phyloP scores from a whole-genome alignment of 2,113 vertebrate genomes.

The Daubentonia madagascariensis region DNA sequence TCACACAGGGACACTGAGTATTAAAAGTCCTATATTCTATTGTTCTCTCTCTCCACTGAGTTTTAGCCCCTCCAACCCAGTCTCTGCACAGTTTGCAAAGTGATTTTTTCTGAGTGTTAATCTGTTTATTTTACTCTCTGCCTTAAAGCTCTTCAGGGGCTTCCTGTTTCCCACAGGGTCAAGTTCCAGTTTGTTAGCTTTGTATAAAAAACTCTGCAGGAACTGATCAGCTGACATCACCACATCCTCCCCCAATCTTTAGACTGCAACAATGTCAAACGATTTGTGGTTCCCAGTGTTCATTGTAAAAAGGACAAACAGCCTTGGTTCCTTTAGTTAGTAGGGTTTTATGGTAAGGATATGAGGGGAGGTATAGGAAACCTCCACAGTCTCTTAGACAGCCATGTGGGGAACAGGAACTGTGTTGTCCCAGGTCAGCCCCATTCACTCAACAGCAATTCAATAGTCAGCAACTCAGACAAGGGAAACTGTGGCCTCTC shows the following conservation, averaged over 20 bases:
- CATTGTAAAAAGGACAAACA: neutral
- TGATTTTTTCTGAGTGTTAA: neutral
- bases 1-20: neutral
- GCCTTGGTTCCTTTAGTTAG: neutral
- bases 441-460: neutral
- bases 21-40: neutral
- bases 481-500: neutral
- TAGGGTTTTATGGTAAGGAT: neutral
- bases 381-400: neutral
- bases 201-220: neutral
- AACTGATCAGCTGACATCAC: neutral
- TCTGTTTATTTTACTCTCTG: neutral
- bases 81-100: neutral
- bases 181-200: neutral
- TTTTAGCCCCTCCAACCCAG: neutral
- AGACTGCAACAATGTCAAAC: neutral
- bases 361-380: neutral
- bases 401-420: accelerated
- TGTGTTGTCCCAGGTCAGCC: neutral
- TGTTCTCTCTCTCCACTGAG: neutral
- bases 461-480: neutral
- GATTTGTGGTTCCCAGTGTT: neutral
- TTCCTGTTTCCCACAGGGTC: neutral
- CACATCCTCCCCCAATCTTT: neutral
- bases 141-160: neutral